Base-by-base conservation (phyloP, 2,797 vertebrate genomes). In the Enteromius afrohamiltoni region DNA sequence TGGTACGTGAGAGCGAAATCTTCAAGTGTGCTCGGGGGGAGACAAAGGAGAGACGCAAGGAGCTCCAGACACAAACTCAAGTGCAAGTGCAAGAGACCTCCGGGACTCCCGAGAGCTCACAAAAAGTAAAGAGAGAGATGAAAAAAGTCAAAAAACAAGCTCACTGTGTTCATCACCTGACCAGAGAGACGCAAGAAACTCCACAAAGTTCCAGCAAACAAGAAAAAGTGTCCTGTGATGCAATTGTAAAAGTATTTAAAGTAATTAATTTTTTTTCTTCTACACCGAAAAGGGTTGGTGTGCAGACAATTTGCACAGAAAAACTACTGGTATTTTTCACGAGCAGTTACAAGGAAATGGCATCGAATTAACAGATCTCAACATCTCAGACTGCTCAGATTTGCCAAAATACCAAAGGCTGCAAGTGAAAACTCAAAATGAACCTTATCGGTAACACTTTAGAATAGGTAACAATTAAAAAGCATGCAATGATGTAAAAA, bases 1-100 rank as follows among this genome's bases (percentile, higher is more conserved):
- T 34, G 53, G 65, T 60, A 83, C 19, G 16, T 6, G 40, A 47
- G 34, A 31, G 3, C 10, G 60, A 53, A 21, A 0, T 1, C 67
- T 60, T 62, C 23, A 73, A 73, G 68, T 83, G 37, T 29, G 49
- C 58, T 51, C 1, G 13, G 64, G 6, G 34, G 64, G 31, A 60
- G 58, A 80, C 58, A 8, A 21, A 83, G 29, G 65, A 69, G 49
- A 70, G 40, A 62, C 47, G 17, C 31, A 51, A 83, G 51, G 26
- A 68, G 77, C 64, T 77, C 73, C 74, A 83, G 65, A 70, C 9
- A 2, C 64, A 78, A 77, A 71, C 75, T 83, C 82, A 83, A 77
- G 74, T 58, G 62, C 74, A 83, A 77, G 74, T 60, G 29, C 49
- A 5, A 68, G 34, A 68, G 74, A 83, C 82, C 65, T 71, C 65